phyloP scores from a whole-genome alignment of 2,113 vertebrate species.

The Pedetes capensis region DNA sequence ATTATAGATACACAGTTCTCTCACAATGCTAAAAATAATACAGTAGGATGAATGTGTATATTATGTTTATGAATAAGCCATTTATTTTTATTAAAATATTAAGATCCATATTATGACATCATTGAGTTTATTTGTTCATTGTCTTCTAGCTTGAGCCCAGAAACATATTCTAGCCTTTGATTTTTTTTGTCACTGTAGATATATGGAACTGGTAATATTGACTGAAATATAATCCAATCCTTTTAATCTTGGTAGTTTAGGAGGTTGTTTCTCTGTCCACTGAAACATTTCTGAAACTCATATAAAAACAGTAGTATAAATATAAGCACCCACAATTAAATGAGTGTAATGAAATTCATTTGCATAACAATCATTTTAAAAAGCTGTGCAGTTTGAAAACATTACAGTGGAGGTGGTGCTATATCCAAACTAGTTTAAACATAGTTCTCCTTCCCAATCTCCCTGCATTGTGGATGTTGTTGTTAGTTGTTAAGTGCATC shows the following conservation, averaged over 20 bases:
- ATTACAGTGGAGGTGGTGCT: neutral
- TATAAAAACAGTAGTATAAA: neutral
- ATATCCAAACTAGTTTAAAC: neutral
- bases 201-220: neutral
- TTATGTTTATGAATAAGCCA: neutral
- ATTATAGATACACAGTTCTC: slow-evolving; percentile 33
- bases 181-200: slow-evolving; percentile 12
- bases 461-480: neutral
- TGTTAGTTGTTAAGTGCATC: too few relatives aligned
- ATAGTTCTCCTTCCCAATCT: neutral
- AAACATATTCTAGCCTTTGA: neutral
- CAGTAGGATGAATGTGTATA: neutral
- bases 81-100: slow-evolving; percentile 42
- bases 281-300: neutral
- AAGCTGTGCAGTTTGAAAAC: neutral
- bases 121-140: neutral
- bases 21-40: slow-evolving; percentile 13
- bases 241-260: neutral
- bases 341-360: neutral
- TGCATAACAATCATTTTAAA: neutral
- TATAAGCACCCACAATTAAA: neutral
- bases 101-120: neutral
- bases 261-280: neutral
- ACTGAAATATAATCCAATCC: neutral
- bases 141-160: neutral